Base-by-base conservation (phyloP, 2,797 vertebrate species). In the Periophthalmus magnuspinnatus region DNA sequence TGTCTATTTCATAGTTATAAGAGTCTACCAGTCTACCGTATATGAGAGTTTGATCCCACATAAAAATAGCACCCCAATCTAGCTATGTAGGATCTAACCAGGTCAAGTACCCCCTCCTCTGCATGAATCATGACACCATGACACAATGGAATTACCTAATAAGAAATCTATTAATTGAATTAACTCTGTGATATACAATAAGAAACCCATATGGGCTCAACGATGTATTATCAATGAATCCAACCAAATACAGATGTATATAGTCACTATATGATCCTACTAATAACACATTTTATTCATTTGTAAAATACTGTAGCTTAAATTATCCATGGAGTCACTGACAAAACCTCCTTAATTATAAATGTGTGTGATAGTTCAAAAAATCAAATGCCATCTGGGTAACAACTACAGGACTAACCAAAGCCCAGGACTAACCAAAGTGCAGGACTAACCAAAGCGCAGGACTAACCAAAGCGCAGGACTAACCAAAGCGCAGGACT, bases 1-100 rank as follows among this genome's bases (percentile, higher is more conserved):
- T 88, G 81, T 88, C 78, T 83, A 75, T 90, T 85, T 88, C 76
- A 85, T 88, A 87, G 52, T 87, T 83, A 81, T 68, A 67, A 69
- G 59, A 65, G 52, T 81, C 70, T 84, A 63, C 70, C 14, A 2
- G 54, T n/a, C n/a, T n/a, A n/a, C 71, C 41, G 13, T 33, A 28
- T 6, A 9, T 22, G 28, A 55, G 74, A 74, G 77, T 84, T 81
- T 79, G 85, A 88, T 88, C 81, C 70, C 9, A 55, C 21, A 84
- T 81, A 83, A 83, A 81, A 24, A 74, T 84, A 90, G 81, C 67
- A 85, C 83, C 83, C 70, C 65, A 79, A 76, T 84, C 77, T 90
- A 86, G 89, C 83, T 88, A 86, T 45, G 86, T 87, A 88, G 64
- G 70, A 74, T 72, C 83, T 84, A 87, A 78, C 74, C 78, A 71